Evolutionary conservation across 2,888 invertebrate genomes (phyloP), one percentile per base, ranked within the genome.

Genomic region (Epiperipatus broadwayi): DNA sequence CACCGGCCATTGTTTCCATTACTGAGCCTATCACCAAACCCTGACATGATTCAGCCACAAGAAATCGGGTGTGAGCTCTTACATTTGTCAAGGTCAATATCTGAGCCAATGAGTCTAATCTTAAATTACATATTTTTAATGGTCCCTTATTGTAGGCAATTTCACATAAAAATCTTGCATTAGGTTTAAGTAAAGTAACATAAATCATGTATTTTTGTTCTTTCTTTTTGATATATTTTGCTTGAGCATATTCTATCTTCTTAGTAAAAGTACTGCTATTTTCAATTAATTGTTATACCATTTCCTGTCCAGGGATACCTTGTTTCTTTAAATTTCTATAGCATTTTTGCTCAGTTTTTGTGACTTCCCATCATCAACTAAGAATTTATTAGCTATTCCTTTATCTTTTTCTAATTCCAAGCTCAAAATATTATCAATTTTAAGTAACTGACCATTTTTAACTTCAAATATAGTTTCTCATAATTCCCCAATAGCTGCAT

Each of bases 181-280:
- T 79, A 1, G 93, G 89, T 53, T 69, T 72, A 4, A 77, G 63
- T 34, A 93, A 68, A 47, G 75, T 74, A 12, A 87, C 63, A 52
- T 73, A 78, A 52, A 79, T 79, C 53, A 74, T 78, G 60, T 89
- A 93, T 60, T 93, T 93, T 50, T 77, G 78, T 51, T 83, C 80
- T 58, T 97, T 97, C 57, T 93, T 93, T 40, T 58, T 78, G 30
- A 93, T 67, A 58, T 93, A 95, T 57, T 93, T 93, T 49, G 83
- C 81, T 58, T 93, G 64, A 1, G 67, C 58, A 58, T 75, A 93
- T 52, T 79, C 83, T 0, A 89, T 93, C 66, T 91, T 91, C 40
- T 71, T 49, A 20, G 71, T 69, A 58, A 93, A 95, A 1, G 89
- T 85, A 47, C 74, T 76, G 12, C 89, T 93, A 55, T 89, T 89